Evolutionary conservation across 2,888 invertebrate species (phyloP).

Genomic region (Sinodicranocentrus sp.): DNA sequence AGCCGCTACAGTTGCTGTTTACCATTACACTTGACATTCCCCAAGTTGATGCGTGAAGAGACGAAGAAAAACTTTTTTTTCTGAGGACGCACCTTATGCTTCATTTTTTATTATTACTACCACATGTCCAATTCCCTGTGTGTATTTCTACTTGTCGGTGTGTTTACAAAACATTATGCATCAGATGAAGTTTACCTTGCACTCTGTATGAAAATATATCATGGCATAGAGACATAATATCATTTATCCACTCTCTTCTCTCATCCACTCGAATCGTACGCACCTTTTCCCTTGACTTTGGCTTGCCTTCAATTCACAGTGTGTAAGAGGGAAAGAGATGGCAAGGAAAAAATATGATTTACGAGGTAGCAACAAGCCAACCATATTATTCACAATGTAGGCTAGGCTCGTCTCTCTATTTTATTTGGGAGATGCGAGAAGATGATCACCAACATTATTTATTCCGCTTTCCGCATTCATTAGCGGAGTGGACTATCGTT

Average conservation of each 20-base stretch:
- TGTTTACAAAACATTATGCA: constrained; percentile 54
- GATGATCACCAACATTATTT: too few relatives aligned
- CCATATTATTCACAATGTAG: too few relatives aligned
- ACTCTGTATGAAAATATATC: too few relatives aligned
- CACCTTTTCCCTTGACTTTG: too few relatives aligned
- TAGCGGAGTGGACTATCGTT: constrained; percentile 52
- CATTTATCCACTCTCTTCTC: too few relatives aligned
- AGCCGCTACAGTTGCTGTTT: background rate
- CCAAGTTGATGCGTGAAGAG: background rate
- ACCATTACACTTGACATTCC: constrained; percentile 6
- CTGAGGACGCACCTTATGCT: constrained; percentile 9
- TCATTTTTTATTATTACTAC: background rate
- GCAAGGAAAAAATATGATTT: too few relatives aligned
- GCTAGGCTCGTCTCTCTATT: too few relatives aligned
- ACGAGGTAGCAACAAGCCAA: constrained; percentile 39
- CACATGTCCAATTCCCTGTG: background rate
- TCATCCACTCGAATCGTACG: too few relatives aligned
- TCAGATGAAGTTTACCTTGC: constrained; percentile 38
- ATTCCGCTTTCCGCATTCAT: constrained; percentile 59
- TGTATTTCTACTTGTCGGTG: constrained; percentile 27
- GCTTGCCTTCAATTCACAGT: too few relatives aligned
- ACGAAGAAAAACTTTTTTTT: background rate
- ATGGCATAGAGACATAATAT: too few relatives aligned
- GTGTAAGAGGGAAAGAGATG: too few relatives aligned
- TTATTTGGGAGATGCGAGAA: too few relatives aligned